Evolutionary conservation across 2,888 invertebrate genomes (phyloP).

Genomic region (Scaptomyza reducta): DNA sequence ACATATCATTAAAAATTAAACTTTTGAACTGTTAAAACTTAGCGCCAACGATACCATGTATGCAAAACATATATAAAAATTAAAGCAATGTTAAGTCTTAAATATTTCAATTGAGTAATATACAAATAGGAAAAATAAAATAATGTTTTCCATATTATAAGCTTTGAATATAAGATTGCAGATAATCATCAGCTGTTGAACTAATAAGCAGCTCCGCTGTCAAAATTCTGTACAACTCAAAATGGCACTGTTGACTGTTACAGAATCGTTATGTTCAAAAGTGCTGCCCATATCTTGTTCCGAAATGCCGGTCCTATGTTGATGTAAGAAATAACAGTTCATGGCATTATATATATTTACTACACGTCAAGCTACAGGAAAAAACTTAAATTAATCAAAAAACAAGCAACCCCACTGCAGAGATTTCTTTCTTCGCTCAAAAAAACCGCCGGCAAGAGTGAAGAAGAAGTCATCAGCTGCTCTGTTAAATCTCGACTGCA

Average conservation of each 20-base stretch:
- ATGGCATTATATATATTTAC: background rate
- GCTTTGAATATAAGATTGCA: too few relatives aligned
- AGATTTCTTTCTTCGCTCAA: too few relatives aligned
- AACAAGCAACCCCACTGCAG: background rate
- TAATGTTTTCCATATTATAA: too few relatives aligned
- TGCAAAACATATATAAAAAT: background rate
- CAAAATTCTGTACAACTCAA: conserved; percentile 7
- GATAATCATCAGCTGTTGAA: background rate
- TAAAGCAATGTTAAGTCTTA: too few relatives aligned
- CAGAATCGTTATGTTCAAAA: background rate
- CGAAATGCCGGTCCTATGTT: background rate
- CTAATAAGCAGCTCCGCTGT: background rate
- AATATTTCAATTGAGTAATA: too few relatives aligned
- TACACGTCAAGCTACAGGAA: background rate
- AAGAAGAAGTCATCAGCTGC: background rate
- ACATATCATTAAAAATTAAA: background rate
- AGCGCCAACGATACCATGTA: background rate
- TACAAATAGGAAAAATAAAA: too few relatives aligned
- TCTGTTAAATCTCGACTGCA: background rate
- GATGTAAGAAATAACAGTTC: background rate
- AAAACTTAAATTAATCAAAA: background rate
- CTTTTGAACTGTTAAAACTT: background rate
- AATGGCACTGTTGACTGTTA: background rate
- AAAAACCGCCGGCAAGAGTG: background rate
- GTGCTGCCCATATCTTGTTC: background rate